phyloP scores from a whole-genome alignment of 2,888 invertebrate genomes.

The Allolobophora icterica region DNA sequence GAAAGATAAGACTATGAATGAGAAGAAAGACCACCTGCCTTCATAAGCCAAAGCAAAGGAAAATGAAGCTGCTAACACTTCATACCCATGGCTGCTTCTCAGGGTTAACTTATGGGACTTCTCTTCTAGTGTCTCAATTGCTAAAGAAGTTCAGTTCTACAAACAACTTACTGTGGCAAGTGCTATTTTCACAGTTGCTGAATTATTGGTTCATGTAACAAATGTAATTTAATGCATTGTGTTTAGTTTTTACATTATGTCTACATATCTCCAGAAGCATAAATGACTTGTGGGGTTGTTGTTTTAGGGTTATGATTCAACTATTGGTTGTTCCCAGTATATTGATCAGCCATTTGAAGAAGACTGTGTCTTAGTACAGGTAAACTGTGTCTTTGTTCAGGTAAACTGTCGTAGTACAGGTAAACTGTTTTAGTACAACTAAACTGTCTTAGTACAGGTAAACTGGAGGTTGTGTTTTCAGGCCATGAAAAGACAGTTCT shows the following conservation, averaged over 20 bases:
- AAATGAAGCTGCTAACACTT: too few species aligned
- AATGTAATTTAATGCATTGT: background rate
- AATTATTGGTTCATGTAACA: background rate
- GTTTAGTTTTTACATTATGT: too few species aligned
- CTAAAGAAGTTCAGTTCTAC: background rate
- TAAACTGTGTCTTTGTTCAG: background rate
- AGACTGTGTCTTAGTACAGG: constrained; percentile 42
- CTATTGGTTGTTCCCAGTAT: constrained; percentile 38
- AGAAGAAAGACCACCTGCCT: too few species aligned
- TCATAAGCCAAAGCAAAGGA: too few species aligned
- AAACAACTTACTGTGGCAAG: background rate
- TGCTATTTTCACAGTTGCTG: background rate
- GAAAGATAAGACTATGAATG: too few species aligned
- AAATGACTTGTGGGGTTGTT: background rate
- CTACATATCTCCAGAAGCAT: too few species aligned
- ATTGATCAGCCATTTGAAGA: constrained; percentile 41
- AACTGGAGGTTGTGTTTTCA: background rate
- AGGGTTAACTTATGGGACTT: too few species aligned
- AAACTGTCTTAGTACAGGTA: too few species aligned
- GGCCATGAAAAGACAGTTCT: background rate
- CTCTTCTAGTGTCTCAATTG: background rate
- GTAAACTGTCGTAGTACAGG: too few species aligned
- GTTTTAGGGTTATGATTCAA: constrained; percentile 46
- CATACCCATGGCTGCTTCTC: too few species aligned
- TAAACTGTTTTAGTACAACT: too few species aligned